Conservation (phyloP, 1,140 invertebrate species). For the Ceratoteleas bidentatus region DNA sequence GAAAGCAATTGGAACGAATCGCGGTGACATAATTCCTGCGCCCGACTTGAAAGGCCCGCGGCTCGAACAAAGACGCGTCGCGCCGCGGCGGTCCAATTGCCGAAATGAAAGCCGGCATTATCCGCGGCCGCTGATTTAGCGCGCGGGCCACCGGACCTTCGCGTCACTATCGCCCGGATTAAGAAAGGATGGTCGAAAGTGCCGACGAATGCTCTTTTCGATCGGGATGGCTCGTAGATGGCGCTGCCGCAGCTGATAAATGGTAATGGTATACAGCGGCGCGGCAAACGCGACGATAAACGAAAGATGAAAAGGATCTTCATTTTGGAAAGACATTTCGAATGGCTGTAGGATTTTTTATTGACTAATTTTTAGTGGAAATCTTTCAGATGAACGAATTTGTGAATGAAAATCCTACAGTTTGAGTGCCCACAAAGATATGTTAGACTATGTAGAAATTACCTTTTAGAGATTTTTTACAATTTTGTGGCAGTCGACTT, state of each 20-base stretch:
- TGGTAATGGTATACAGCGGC: slow-evolving; percentile 73
- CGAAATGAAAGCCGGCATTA: slow-evolving; percentile 69
- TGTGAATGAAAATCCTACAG: too few species aligned
- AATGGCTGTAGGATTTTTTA: too few species aligned
- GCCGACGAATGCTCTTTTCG: slow-evolving; percentile 59
- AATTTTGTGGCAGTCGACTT: too few species aligned
- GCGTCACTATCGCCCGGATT: slow-evolving; percentile 47
- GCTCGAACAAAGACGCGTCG: slow-evolving; percentile 61
- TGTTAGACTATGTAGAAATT: too few species aligned
- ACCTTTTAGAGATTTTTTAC: too few species aligned
- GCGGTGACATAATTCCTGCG: slow-evolving; percentile 38
- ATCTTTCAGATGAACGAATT: too few species aligned
- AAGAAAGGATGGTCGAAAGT: slow-evolving; percentile 64
- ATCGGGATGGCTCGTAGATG: slow-evolving; percentile 70
- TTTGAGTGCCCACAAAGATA: too few species aligned
- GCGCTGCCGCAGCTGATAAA: slow-evolving; percentile 72
- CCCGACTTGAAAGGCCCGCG: slow-evolving; percentile 37
- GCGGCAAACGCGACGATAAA: slow-evolving; percentile 70
- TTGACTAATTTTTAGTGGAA: too few species aligned
- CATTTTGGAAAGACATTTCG: too few species aligned
- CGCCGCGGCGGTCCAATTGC: slow-evolving; percentile 65
- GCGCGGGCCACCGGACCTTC: slow-evolving; percentile 33
- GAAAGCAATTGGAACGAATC: slow-evolving; percentile 46
- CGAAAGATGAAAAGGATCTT: too few species aligned
- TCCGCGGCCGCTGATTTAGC: slow-evolving; percentile 60